A percentile compares a stretch with the other conserved stretches of the same genome.
Conservation (phyloP, 2,888 invertebrate genomes). For the Abrostola triplasia region DNA sequence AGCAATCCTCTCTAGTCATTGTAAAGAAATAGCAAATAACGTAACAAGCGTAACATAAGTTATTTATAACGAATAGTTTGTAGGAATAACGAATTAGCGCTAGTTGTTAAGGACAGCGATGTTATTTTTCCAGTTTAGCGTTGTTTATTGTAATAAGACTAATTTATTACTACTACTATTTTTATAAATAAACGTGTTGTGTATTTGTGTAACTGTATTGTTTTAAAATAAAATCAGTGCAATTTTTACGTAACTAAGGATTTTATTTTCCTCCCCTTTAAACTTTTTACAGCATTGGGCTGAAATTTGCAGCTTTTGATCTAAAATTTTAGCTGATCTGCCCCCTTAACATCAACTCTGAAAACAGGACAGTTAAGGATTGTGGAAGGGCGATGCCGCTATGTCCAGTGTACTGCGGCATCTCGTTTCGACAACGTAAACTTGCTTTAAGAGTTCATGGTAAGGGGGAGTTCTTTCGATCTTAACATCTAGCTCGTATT, state of each 20-base stretch:
- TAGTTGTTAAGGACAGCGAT: conserved; percentile 49
- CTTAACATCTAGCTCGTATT: too few relatives aligned
- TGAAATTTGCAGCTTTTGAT: too few relatives aligned
- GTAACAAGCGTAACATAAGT: conserved; percentile 11
- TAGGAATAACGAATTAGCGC: conserved; percentile 42
- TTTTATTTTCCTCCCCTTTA: conserved; percentile 3
- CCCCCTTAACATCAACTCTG: too few relatives aligned
- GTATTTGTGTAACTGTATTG: conserved; percentile 74
- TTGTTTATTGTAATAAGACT: conserved; percentile 61
- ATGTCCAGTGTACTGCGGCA: too few relatives aligned
- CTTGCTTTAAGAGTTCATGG: too few relatives aligned
- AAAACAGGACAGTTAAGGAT: too few relatives aligned
- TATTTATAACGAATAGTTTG: conserved; percentile 27
- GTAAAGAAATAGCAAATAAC: conserved; percentile 30
- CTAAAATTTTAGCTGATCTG: too few relatives aligned
- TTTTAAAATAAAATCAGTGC: conserved; percentile 66
- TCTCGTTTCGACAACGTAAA: too few relatives aligned
- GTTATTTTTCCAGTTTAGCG: conserved; percentile 73
- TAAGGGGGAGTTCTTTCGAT: too few relatives aligned
- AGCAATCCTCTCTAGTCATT: conserved; percentile 28
- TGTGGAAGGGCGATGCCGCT: too few relatives aligned
- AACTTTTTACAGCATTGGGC: too few relatives aligned
- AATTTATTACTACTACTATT: conserved; percentile 68
- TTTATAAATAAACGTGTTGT: conserved; percentile 83
- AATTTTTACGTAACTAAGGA: conserved; percentile 38